Evolutionary conservation across 2,113 vertebrate genomes (phyloP).

Genomic region (Phalacrocorax brasilianus): DNA sequence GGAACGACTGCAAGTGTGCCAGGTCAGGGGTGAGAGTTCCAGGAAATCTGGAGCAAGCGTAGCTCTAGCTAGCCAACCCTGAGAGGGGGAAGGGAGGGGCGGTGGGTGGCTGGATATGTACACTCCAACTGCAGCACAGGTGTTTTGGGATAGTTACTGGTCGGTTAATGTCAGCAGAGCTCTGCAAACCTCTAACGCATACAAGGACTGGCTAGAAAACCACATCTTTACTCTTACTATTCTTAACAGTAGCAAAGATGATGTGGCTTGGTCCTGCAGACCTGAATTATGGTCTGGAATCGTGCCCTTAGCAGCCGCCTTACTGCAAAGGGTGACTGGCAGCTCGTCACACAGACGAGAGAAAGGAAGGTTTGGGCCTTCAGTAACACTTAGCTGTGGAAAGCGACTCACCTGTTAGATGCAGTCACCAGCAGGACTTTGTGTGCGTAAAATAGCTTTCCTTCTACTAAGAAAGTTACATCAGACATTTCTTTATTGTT

Average conservation of each 20-base stretch:
- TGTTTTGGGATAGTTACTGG: background rate
- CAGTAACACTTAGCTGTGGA: background rate
- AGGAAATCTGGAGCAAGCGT: background rate
- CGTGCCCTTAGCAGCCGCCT: background rate
- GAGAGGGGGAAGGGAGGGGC: background rate
- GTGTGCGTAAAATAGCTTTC: conserved; percentile 95
- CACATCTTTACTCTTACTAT: background rate
- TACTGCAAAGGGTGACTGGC: background rate
- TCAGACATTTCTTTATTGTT: conserved; percentile 99
- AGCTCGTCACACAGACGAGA: background rate
- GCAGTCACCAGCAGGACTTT: conserved; percentile 95
- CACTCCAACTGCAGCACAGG: no score
- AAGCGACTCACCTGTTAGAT: conserved; percentile 86
- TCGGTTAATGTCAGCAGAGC: background rate
- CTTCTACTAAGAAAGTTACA: conserved; percentile 92
- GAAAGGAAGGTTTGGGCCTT: no score
- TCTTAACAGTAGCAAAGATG: background rate
- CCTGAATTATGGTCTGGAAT: background rate
- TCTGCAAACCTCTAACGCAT: background rate
- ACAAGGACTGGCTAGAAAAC: background rate
- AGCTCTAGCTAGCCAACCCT: background rate
- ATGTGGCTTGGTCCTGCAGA: background rate
- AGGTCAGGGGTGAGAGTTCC: background rate
- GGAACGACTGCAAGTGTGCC: background rate
- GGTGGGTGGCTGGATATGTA: background rate